Conservation (phyloP, 2,113 vertebrate genomes). For the Centropus unirufus region DNA sequence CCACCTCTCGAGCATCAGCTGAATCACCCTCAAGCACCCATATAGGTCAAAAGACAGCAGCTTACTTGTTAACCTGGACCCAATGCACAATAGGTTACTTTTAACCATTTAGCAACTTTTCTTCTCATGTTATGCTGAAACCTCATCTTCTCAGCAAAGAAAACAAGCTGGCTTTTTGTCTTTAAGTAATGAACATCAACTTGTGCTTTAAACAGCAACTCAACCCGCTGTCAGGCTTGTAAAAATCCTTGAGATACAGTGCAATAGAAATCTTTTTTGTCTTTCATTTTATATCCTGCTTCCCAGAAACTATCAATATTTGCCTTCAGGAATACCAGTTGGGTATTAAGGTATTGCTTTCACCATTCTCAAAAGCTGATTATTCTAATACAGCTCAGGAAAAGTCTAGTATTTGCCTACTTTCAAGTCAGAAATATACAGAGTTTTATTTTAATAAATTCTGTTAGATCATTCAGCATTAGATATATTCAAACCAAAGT, state of each 20-base stretch:
- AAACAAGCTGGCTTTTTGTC: not conserved
- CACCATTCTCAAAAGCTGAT: slow-evolving; percentile 54
- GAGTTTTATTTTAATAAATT: not conserved
- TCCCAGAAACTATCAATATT: slow-evolving; percentile 41
- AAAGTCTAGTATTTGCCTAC: slow-evolving; percentile 31
- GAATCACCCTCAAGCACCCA: not conserved
- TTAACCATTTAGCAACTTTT: not conserved
- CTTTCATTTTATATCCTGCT: slow-evolving; percentile 27
- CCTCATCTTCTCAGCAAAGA: not conserved
- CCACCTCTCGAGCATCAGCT: not conserved
- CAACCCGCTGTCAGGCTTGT: not conserved
- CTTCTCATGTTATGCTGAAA: not conserved
- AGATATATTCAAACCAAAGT: slow-evolving; percentile 69
- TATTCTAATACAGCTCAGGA: slow-evolving; percentile 61
- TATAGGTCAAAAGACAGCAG: not conserved
- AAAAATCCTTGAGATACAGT: not conserved
- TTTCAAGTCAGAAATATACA: slow-evolving; percentile 20
- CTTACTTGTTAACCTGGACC: not conserved
- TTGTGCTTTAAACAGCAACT: not conserved
- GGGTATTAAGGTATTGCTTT: slow-evolving; percentile 50
- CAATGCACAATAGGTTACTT: not conserved
- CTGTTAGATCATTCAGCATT: slow-evolving; percentile 41
- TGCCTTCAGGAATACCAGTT: slow-evolving; percentile 1
- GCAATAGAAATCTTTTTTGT: slow-evolving; percentile 7
- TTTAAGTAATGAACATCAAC: not conserved